Base-by-base conservation (phyloP, 2,113 vertebrate genomes). In the Hippopotamus amphibius region DNA sequence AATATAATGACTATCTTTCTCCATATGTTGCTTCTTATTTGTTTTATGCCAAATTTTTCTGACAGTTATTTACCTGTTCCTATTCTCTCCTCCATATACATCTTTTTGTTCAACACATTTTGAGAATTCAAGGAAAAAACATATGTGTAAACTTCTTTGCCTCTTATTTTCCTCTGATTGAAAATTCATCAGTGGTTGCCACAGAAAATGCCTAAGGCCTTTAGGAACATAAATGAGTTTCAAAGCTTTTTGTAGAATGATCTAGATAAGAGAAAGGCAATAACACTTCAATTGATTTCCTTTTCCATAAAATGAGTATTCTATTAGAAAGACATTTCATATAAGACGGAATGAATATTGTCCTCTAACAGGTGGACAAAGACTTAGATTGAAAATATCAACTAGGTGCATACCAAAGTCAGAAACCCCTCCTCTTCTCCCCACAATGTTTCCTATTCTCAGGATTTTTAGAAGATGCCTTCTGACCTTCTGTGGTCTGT, bases 211-310 rank as follows among this genome's bases (percentile, higher is more conserved):
- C 88, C 50, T 30, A 41, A 33, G 22, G 19, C 14, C 65, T 57
- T 41, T 59, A 57, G 28, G 28, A 89, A 76, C 59, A 90, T 59
- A 87, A 95, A 84, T 63, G 59, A 48, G 3, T 76, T 95, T 90
- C 48, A 88, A 53, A 90, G 19, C 11, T 68, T 22, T 88, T 88
- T 88, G 22, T 74, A 93, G 91, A 87, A 63, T 93, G 55, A 65
- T 81, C 83, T 94, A 93, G 71, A 96, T 91, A 79, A 89, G 53
- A 87, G 37, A 24, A 85, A 93, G 50, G 28, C 0, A 1, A 79
- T 93, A 96, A 76, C 50, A 65, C 53, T 86, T 86, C 79, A 79
- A 57, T 57, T 74, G 37, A 92, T 86, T 96, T 82, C 30, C 41
- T 93, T 76, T 93, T 82, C 41, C 10, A 2, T 74, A 91, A 91